Percentiles rank a stretch among this genome's conserved stretches.
Conservation (phyloP, 1,140 invertebrate genomes). For the Metopolophium dirhodum region DNA sequence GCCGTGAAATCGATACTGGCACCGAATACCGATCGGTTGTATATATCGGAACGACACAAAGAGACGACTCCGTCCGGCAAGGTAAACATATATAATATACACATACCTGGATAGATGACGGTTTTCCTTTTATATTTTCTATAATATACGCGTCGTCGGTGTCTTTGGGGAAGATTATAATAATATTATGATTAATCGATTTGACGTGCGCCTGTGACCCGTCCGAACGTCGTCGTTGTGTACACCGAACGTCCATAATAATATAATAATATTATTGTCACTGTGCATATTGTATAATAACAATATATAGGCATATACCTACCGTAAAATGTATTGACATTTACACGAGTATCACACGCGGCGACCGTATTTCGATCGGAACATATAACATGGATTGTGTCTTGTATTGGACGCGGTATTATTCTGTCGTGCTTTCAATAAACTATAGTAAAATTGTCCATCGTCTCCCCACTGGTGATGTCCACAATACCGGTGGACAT, state of each 20-base stretch:
- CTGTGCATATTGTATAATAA: neutral
- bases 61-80: neutral
- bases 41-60: neutral
- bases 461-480: no score
- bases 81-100: no score
- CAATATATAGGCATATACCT: neutral
- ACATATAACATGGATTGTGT: neutral
- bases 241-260: neutral
- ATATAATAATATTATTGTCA: neutral
- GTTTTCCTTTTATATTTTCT: neutral
- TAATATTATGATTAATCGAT: conserved; percentile 48
- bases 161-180: neutral
- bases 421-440: neutral
- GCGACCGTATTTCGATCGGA: neutral
- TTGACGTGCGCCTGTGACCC: neutral
- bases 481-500: neutral
- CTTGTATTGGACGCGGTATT: neutral
- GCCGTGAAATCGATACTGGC: conserved; percentile 20
- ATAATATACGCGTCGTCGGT: neutral
- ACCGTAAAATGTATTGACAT: conserved; percentile 4
- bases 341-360: conserved; percentile 28
- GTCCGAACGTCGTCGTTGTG: neutral
- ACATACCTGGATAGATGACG: neutral
- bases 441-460: neutral
- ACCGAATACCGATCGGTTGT: neutral